phyloP scores from a whole-genome alignment of 2,797 vertebrate species.

The Tarsius wallacei region DNA sequence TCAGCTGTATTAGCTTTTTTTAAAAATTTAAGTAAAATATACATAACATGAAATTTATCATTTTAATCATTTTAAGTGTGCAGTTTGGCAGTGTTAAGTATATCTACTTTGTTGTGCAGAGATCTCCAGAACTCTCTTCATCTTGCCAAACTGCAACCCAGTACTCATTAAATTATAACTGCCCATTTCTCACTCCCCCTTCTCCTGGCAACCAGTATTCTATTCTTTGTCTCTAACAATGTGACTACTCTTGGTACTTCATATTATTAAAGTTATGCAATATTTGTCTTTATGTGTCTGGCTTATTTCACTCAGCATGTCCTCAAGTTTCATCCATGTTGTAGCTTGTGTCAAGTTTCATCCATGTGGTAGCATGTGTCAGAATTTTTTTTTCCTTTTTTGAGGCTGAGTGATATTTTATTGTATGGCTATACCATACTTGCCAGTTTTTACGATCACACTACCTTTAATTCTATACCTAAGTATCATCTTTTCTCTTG shows the following conservation, averaged over 20 bases:
- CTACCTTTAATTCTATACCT: background rate
- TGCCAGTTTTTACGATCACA: background rate
- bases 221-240: background rate
- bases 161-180: no score
- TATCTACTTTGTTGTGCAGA: background rate
- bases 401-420: background rate
- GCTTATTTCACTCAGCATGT: background rate
- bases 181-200: no score
- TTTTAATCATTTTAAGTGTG: no score
- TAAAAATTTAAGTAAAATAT: background rate
- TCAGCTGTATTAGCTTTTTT: background rate
- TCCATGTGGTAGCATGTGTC: background rate
- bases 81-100: background rate
- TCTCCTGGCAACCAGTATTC: background rate
- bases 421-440: fast-evolving
- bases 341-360: background rate
- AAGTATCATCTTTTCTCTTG: background rate
- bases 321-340: no score
- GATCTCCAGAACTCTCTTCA: background rate
- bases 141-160: background rate
- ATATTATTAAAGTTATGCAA: no score
- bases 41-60: background rate
- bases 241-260: background rate
- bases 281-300: background rate
- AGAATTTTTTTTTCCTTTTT: background rate